Base-by-base conservation (phyloP, 92 coral and sea anemone genomes). In the Phenganax subtilis region DNA sequence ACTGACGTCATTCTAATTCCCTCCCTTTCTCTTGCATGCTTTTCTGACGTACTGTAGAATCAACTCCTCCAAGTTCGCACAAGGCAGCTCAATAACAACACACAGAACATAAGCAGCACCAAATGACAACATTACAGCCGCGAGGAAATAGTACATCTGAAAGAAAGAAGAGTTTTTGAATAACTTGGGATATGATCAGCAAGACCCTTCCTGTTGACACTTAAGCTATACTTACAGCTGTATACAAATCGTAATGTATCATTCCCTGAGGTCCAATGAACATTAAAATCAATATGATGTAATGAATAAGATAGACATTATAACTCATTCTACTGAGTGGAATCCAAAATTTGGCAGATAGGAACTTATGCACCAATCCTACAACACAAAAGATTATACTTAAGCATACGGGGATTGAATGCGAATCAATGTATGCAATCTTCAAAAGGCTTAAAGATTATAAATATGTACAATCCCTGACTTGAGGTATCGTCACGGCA, bases 271-370 rank as follows among this genome's bases (percentile, higher is more conserved):
- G 68, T 51, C 91, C 86, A 7, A 77, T 82, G 75, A 91, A 88
- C 85, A 82, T 84, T 1, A 78, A 64, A 25, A 12, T 52, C 61
- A 91, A 80, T n/a, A 92, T 88, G 44, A 92, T 82, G 12, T 84
- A 80, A 75, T 92, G 97, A 5, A 92, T 82, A 15, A 92, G 87
- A 76, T 92, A 92, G 9, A 88, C 93, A 25, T 87, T 76, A 87
- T 92, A 92, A 0, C 94, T 92, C 81, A 92, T 80, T 54, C 97
- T 94, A 76, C 97, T 90, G 66, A 92, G 87, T 7, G 97, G 97
- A 80, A 92, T 90, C 97, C 97, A 92, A 66, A 84, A 90, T 20
- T 88, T 88, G 9, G 93, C 97, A 4, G 97, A 92, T n/a, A 92
- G 77, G 54, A 92, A 58, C 85, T 73, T 92, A 85, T 89, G 81